These are phyloP conservation scores for Harlomillsia oculata DNA, from an alignment of 1,140 invertebrate genomes.

Conservation along the genomic window DNA sequence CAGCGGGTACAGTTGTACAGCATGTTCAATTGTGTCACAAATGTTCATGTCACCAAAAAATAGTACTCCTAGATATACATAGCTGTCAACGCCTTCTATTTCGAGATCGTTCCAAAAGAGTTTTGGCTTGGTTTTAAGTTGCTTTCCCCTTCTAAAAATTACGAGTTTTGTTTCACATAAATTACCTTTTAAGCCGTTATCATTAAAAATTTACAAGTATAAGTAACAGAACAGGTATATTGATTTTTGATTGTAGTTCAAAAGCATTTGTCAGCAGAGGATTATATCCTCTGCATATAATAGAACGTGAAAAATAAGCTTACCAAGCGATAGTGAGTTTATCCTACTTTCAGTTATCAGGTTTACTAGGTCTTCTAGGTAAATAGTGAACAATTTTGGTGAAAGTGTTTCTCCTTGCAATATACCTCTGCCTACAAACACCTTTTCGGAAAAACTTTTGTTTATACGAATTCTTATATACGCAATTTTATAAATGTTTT, in stretches of 20 bases:
- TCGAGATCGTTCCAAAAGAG: constrained; percentile 1
- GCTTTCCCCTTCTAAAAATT: constrained; percentile 1
- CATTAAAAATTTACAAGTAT: constrained; percentile 2
- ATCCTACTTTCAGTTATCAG: background rate
- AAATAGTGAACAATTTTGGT: constrained; percentile 12
- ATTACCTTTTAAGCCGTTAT: background rate
- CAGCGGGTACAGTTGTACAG: too few relatives aligned
- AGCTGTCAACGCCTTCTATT: constrained; percentile 1
- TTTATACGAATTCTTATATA: background rate
- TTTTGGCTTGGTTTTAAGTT: background rate
- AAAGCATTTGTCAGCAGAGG: background rate
- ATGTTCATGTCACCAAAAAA: background rate
- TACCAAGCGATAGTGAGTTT: background rate
- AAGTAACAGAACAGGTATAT: background rate
- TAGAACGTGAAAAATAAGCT: background rate
- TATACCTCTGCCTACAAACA: background rate
- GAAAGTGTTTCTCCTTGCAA: constrained; percentile 11
- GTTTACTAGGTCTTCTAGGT: background rate
- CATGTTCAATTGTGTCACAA: background rate
- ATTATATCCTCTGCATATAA: constrained; percentile 22
- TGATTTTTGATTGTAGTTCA: constrained; percentile 7
- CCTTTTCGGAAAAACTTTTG: background rate
- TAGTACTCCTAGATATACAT: constrained; percentile 18
- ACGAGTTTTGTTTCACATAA: constrained; percentile 12
- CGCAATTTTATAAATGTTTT: constrained; percentile 3